Percentiles rank a stretch among this genome's conserved stretches.
These are phyloP conservation scores for Pissodes strobi DNA, from an alignment of 1,140 invertebrate species.

Conservation along the genomic window DNA sequence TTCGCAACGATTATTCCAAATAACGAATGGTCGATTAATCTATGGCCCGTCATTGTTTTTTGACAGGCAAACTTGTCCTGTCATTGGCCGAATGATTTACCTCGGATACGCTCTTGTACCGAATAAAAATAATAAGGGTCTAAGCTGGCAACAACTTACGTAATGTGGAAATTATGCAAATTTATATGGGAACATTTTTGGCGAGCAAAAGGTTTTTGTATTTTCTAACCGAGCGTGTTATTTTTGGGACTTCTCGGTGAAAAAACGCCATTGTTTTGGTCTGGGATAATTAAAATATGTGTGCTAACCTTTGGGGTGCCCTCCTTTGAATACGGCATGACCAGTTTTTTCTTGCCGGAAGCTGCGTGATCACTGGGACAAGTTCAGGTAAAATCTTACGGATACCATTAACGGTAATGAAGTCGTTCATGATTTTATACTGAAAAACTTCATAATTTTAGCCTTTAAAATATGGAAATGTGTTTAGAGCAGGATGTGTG, in stretches of 20 bases:
- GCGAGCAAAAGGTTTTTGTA: constrained; percentile 15
- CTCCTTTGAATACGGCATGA: too few relatives aligned
- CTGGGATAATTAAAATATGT: constrained; percentile 29
- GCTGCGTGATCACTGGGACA: too few relatives aligned
- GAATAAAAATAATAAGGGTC: constrained; percentile 21
- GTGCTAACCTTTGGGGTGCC: not conserved
- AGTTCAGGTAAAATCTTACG: too few relatives aligned
- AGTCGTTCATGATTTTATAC: too few relatives aligned
- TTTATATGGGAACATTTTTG: constrained; percentile 26
- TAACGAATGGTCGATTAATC: constrained; percentile 33
- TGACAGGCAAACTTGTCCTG: constrained; percentile 29
- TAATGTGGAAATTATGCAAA: constrained; percentile 37
- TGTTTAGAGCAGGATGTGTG: too few relatives aligned
- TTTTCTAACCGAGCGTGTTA: constrained; percentile 27
- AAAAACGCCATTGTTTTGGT: constrained; percentile 26
- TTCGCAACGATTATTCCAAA: constrained; percentile 6
- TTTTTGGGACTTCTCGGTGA: constrained; percentile 19
- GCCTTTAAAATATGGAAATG: too few relatives aligned
- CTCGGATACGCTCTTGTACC: constrained; percentile 15
- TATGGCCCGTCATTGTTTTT: constrained; percentile 22
- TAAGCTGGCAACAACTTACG: constrained; percentile 29
- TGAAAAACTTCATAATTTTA: too few relatives aligned
- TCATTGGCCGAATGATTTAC: constrained; percentile 27
- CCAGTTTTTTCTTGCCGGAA: too few relatives aligned
- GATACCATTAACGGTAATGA: too few relatives aligned